A percentile compares a stretch with the other conserved stretches of the same genome.
These are phyloP conservation scores for Campylomormyrus numenius DNA, from an alignment of 2,113 vertebrate species.

Conservation along the genomic window DNA sequence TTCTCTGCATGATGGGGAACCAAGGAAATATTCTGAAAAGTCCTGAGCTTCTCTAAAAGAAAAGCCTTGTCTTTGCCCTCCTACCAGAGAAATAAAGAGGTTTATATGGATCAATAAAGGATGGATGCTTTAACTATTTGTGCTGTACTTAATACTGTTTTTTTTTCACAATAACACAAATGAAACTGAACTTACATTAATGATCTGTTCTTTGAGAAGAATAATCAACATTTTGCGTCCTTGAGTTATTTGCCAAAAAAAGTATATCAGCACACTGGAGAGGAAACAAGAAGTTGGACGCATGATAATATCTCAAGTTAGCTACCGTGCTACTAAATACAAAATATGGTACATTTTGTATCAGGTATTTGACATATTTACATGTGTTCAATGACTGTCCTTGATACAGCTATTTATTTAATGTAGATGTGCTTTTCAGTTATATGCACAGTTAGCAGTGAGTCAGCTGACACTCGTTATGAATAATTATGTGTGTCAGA, in stretches of 20 bases:
- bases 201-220: conserved; percentile 68
- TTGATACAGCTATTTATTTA: neutral
- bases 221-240: conserved; percentile 69
- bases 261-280: conserved; percentile 71
- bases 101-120: conserved; percentile 1
- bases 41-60: conserved; percentile 63
- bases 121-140: neutral
- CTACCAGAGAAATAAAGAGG: conserved; percentile 47
- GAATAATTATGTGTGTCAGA: neutral
- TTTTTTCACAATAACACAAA: neutral
- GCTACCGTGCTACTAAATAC: neutral
- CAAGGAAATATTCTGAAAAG: conserved; percentile 47
- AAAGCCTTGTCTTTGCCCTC: conserved; percentile 81
- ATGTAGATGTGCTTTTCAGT: neutral
- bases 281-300: neutral
- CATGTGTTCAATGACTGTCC: neutral
- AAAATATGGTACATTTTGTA: neutral
- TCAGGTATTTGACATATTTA: neutral
- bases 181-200: conserved; percentile 70
- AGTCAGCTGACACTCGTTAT: neutral
- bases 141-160: neutral
- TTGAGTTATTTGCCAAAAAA: conserved; percentile 78
- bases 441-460: neutral
- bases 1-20: neutral
- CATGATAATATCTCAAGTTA: neutral